Evolutionary conservation across 2,888 invertebrate species (phyloP), one percentile per base, ranked within the genome.

Genomic region (Ptychoptera contaminata): DNA sequence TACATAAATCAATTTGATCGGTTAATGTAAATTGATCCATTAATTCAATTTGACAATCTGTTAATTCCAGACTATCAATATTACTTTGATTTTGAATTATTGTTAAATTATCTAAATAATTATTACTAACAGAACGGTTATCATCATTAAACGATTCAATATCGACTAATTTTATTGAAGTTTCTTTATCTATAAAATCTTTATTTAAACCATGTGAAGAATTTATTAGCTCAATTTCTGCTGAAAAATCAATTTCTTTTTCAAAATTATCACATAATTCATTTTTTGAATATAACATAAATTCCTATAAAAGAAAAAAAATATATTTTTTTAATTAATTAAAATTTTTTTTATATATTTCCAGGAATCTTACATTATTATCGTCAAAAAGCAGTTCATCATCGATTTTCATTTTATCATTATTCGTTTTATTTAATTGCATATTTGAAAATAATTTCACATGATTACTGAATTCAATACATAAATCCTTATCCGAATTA

Each of bases 21-120:
- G 61, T 62, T 29, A 59, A 46, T 40, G 62, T 59, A 45, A 59
- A 61, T 46, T 63, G 58, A 51, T 63, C 62, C 61, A 62, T 62
- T 8, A 63, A 50, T 46, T 63, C 63, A 40, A 63, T 63, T 47
- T 62, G 61, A 46, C 62, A 62, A 44, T 63, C 63, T 8, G 57
- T 57, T 5, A 63, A 43, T 44, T 62, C 61, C 16, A 63, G 46
- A 12, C n/a, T 31, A n/a, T 42, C 37, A 31, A 23, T 43, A 12
- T 16, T 37, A 40, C 45, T 46, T n/a, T 55, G 56, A n/a, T 54
- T 53, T 14, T 52, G 49, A 23, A 23, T 23, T 23, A 23, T 23
- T 23, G 23, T 23, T 23, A 23, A 23, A 36, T 36, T 12, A 36
- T 36, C 7, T 36, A 36, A 14, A 34, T 34, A 34, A 12, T 8